Base-by-base conservation (phyloP, 2,888 invertebrate genomes). In the Amphipoea lucens region DNA sequence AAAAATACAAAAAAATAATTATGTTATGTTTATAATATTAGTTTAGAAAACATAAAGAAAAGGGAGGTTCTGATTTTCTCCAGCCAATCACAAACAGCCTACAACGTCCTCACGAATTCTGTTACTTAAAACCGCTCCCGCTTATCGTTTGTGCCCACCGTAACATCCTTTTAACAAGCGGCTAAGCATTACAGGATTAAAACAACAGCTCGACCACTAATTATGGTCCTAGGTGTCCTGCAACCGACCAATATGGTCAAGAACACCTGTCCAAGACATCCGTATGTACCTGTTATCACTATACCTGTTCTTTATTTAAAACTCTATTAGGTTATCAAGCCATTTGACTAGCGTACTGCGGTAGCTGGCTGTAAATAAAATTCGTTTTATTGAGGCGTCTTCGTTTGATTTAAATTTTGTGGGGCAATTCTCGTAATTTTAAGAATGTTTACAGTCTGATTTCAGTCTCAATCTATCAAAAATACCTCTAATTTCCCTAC, bases 201-300 rank as follows among this genome's bases (percentile, higher is more conserved):
- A 94, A 93, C 90, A 90, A 91, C 87, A 87, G 75, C 81, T 88
- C 84, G 73, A 84, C 85, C 85, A 88, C 93, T 95, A 95, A 95
- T 95, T 95, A 92, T 90, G 65, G 76, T 84, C 74, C 90, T 91
- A 92, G 91, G 90, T 92, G 92, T 90, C 87, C 82, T 84, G 88
- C 87, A 76, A 82, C 78, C 65, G 82, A 89, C 93, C 90, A 89
- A 91, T 93, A 93, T 90, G 92, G 92, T 60, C 84, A 86, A 76
- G 54, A 81, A 76, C 81, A 92, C 90, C 94, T 94, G 93, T 91
- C 91, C 78, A 68, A 80, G 36, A 76, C 74, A 73, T 78, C 82
- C 86, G 45, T 78, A 74, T 23, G 76, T 76, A 68, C 79, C 72
- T 66, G 81, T 88, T 88, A 87, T 82, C 85, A 88, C 82, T 66